Evolutionary conservation across 1,140 invertebrate genomes (phyloP), one percentile per base, ranked within the genome.

Genomic region (Lordiphosa stackelbergi): DNA sequence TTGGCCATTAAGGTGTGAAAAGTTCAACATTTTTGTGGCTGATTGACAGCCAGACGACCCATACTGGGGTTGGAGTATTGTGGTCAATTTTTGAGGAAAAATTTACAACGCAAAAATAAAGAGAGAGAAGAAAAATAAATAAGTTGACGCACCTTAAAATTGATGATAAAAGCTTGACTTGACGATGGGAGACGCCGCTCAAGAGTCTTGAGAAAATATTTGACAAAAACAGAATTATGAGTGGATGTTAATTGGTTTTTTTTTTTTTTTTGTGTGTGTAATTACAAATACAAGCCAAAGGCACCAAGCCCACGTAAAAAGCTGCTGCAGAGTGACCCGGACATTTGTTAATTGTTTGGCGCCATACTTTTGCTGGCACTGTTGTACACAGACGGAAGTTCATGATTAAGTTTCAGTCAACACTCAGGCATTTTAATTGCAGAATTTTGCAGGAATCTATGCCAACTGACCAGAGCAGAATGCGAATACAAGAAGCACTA

Each of bases 371-470:
- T 75, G 55, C 62, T 61, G 51, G 55, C 58, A 68, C 54, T 64
- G 58, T 42, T 31, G 7, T 22, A 5, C 9, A 49, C n/a, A 19
- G 46, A 42, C 57, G 75, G 75, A 79, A 68, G 75, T 63, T 57
- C 45, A 75, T 81, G 71, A 75, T 81, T 81, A 69, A 63, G 42
- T 66, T 64, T 55, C 52, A 40, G 62, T 51, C 46, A 22, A 37
- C 73, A 56, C 51, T 56, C 37, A 53, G 74, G 70, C 63, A 64
- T 75, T 79, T 81, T 71, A 81, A 81, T 75, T 79, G 58, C 24
- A 53, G 45, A 71, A 70, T 22, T 37, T 43, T 42, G 34, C 19
- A 48, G 43, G 43, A 49, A 46, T 57, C 51, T 51, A 24, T 40
- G 48, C 4, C 28, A 34, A 31, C 22, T 13, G 19, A 42, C 28